Evolutionary conservation across 2,113 vertebrate genomes (phyloP).

Genomic region (Coryphaenoides rupestris): DNA sequence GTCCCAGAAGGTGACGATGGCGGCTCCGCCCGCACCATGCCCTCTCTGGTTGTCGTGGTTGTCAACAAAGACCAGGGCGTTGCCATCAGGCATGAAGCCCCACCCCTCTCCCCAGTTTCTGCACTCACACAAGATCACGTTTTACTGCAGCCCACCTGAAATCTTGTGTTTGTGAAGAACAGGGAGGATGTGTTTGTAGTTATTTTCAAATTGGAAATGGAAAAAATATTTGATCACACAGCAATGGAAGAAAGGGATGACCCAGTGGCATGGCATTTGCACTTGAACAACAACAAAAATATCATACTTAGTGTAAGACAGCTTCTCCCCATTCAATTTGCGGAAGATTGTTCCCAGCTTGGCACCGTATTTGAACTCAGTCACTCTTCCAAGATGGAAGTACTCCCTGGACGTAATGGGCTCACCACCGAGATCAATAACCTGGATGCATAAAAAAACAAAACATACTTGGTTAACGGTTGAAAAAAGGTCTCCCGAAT

Average conservation of each 20-base stretch:
- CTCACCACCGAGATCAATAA: constrained; percentile 91
- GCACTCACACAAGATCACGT: background rate
- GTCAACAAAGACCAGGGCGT: constrained; percentile 88
- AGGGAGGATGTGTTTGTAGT: background rate
- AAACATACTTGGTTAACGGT: background rate
- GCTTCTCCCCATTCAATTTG: constrained; percentile 86
- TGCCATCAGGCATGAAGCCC: constrained; percentile 79
- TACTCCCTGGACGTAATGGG: constrained; percentile 72
- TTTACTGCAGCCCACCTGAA: background rate
- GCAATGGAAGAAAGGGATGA: background rate
- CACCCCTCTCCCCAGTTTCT: constrained; percentile 96
- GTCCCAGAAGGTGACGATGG: constrained; percentile 90
- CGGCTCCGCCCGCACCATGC: constrained; percentile 82
- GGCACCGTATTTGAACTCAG: constrained; percentile 88
- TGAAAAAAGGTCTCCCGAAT: background rate
- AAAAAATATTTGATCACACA: background rate
- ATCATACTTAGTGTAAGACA: constrained; percentile 81
- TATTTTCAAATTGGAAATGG: no score
- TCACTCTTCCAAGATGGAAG: constrained; percentile 79
- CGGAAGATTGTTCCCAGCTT: constrained; percentile 83
- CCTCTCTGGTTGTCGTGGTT: constrained; percentile 96
- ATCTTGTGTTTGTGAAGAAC: background rate
- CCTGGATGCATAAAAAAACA: constrained; percentile 61
- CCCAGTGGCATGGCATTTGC: background rate
- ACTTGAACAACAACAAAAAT: no score